phyloP scores from a whole-genome alignment of 2,888 invertebrate genomes.

The Sinelater perroti region DNA sequence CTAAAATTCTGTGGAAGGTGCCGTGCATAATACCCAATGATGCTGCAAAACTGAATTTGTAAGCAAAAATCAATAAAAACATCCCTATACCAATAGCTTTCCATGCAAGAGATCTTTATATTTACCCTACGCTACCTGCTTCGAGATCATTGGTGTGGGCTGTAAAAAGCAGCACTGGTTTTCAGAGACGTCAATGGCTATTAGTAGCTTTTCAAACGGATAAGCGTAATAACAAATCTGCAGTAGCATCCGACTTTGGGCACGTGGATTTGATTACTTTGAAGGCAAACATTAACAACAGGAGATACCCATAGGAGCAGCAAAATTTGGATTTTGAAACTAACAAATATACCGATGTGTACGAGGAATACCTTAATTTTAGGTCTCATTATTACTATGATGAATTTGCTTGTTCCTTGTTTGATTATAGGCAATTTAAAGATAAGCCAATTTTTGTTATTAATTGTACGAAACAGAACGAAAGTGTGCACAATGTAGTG shows the following conservation, averaged over 20 bases:
- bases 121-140: too few relatives aligned
- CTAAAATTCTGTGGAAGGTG: too few relatives aligned
- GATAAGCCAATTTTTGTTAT: constrained; percentile 32
- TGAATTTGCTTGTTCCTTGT: constrained; percentile 15
- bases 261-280: constrained; percentile 49
- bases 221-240: too few relatives aligned
- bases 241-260: constrained; percentile 35
- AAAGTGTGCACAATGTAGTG: constrained; percentile 42
- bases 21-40: too few relatives aligned
- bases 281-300: constrained; percentile 50
- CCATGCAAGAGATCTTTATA: too few relatives aligned
- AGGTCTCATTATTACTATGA: constrained; percentile 39
- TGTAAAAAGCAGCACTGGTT: too few relatives aligned
- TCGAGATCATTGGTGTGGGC: too few relatives aligned
- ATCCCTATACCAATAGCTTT: too few relatives aligned
- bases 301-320: constrained; percentile 51
- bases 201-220: too few relatives aligned
- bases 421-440: constrained; percentile 26
- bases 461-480: constrained; percentile 42
- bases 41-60: too few relatives aligned
- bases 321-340: constrained; percentile 46
- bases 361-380: constrained; percentile 44
- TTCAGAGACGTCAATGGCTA: too few relatives aligned
- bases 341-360: constrained; percentile 40
- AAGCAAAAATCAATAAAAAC: too few relatives aligned